These are phyloP conservation scores for Paramacrobiotus metropolitanus DNA, from an alignment of 1,140 invertebrate species.

Conservation along the genomic window DNA sequence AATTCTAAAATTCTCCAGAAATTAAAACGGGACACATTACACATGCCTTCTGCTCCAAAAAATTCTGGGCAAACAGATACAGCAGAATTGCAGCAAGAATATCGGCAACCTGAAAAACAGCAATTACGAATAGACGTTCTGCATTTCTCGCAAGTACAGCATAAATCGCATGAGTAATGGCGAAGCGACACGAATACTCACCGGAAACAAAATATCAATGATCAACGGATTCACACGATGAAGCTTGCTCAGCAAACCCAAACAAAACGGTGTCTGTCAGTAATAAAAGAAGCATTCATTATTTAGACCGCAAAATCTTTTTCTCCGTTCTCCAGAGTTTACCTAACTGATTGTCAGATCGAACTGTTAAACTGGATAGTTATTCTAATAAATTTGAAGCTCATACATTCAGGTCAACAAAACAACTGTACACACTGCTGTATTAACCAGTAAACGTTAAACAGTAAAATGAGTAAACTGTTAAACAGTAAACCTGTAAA, in stretches of 20 bases:
- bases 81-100: not conserved
- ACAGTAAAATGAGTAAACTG: too few species aligned
- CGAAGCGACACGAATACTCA: too few species aligned
- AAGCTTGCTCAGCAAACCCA: conserved; percentile 30
- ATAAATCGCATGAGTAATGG: too few species aligned
- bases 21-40: too few species aligned
- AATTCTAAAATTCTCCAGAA: not conserved
- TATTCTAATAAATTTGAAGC: too few species aligned
- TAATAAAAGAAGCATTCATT: conserved; percentile 5
- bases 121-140: not conserved
- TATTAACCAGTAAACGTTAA: too few species aligned
- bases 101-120: not conserved
- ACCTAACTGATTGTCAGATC: too few species aligned
- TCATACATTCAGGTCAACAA: too few species aligned
- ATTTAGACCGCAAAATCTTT: not conserved
- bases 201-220: not conserved
- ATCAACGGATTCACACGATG: not conserved
- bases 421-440: too few species aligned
- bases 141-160: too few species aligned
- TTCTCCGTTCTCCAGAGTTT: not conserved
- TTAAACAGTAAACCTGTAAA: too few species aligned
- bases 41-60: not conserved
- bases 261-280: conserved; percentile 36
- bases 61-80: not conserved
- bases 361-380: too few species aligned